Base-by-base conservation (phyloP, 2,797 vertebrate species). In the Sardinella longiceps region DNA sequence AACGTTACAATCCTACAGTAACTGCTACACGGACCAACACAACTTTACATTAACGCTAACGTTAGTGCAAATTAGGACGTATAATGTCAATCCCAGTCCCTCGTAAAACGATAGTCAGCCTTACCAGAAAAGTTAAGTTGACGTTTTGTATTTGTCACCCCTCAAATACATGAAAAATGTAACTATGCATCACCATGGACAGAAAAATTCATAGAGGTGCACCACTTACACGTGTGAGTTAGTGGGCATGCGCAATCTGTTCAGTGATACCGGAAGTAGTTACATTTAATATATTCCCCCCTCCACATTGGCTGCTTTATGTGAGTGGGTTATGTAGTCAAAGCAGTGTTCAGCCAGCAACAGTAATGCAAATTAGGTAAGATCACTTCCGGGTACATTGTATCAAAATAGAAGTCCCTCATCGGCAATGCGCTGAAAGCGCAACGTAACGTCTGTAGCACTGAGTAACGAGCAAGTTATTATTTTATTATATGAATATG, bases 231-330 rank as follows among this genome's bases (percentile, higher is more conserved):
- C 92, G 90, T 92, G 94, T 81, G 46, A 1, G 28, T 7, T 18
- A 23, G 88, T 90, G 66, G 14, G 90, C 90, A 87, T 88, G 89
- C 87, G 81, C 86, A 82, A 9, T 50, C 5, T 18, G 4, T 14
- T 39, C 33, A 74, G 1, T 5, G 15, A 10, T 23, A 30, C 93
- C 91, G 95, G 95, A 95, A 91, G 90, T 87, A 12, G 94, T 95
- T 90, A 94, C 95, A 89, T 12, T 28, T 3, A 82, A 93, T 89
- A 2, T 10, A 0, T 58, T 91, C 93, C 94, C 91, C 90, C 4
- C 74, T 3, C 70, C n/a, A 6, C 56, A 80, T 3, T 15, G 9
- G 5, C 2, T 33, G 11, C n/a, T 30, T 74, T 33, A 74, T 37
- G 70, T 23, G 20, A 74, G 33, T 39, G 43, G 30, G 81, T 91